A percentile compares a stretch with the other conserved stretches of the same genome.
Evolutionary conservation across 1,140 invertebrate genomes (phyloP).

Genomic region (Drosophila kurseongensis): DNA sequence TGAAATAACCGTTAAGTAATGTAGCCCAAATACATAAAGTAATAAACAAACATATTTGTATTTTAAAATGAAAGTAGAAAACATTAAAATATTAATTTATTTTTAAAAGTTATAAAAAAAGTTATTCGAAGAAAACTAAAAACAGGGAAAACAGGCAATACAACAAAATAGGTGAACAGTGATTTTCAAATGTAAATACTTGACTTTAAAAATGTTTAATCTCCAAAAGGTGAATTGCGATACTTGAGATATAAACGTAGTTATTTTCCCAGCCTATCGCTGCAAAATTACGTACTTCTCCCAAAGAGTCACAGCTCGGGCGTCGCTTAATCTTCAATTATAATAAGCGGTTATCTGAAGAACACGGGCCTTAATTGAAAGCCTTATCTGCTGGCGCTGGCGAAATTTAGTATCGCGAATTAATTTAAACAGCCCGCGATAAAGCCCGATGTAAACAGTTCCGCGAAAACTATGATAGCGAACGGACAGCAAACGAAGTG

Average conservation of each 20-base stretch:
- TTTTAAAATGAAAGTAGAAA: too few species aligned
- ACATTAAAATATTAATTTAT: too few species aligned
- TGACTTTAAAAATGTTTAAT: slow-evolving; percentile 2
- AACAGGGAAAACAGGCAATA: not conserved
- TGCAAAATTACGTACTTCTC: not conserved
- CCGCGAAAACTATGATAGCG: slow-evolving; percentile 48
- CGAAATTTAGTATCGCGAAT: slow-evolving; percentile 51
- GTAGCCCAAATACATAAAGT: too few species aligned
- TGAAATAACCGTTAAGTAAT: too few species aligned
- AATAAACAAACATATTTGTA: too few species aligned
- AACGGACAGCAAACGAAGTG: slow-evolving; percentile 46
- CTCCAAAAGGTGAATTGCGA: not conserved
- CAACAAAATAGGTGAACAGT: not conserved
- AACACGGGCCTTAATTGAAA: slow-evolving; percentile 57
- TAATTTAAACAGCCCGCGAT: slow-evolving; percentile 65
- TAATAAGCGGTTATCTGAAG: slow-evolving; percentile 62
- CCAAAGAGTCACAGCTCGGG: slow-evolving; percentile 2
- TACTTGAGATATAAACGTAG: slow-evolving; percentile 11
- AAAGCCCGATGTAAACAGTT: slow-evolving; percentile 70
- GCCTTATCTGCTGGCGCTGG: slow-evolving; percentile 54
- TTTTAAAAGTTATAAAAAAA: too few species aligned
- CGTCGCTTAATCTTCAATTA: slow-evolving; percentile 60
- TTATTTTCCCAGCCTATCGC: slow-evolving; percentile 24
- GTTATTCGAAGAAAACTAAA: too few species aligned
- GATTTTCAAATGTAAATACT: slow-evolving; percentile 10